A percentile compares a stretch with the other conserved stretches of the same genome.
These are phyloP conservation scores for Cinclus cinclus DNA, from an alignment of 2,113 vertebrate genomes.

Conservation along the genomic window DNA sequence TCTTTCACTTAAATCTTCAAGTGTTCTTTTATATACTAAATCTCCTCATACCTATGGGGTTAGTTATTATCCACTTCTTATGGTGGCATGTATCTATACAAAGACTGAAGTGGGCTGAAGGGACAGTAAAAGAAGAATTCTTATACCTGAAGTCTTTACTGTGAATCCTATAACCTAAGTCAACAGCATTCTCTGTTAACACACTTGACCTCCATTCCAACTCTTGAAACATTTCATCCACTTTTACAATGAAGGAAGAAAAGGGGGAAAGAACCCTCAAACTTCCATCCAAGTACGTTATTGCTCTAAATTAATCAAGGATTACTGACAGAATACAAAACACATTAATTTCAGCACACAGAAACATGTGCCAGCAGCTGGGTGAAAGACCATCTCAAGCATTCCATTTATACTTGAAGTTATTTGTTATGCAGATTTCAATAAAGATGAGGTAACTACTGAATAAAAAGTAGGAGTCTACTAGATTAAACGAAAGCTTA, in stretches of 20 bases:
- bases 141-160: neutral
- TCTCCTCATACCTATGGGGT: neutral
- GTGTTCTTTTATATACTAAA: neutral
- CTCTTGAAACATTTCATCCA: neutral
- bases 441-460: neutral
- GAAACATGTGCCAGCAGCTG: neutral
- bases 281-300: neutral
- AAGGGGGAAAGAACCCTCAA: neutral
- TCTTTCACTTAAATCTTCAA: neutral
- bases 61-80: neutral
- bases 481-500: neutral
- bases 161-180: neutral
- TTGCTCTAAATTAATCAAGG: neutral
- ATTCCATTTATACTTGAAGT: neutral
- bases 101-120: neutral
- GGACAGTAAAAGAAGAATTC: neutral
- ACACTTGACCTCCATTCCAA: neutral
- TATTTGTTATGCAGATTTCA: neutral
- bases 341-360: neutral
- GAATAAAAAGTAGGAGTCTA: neutral
- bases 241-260: neutral
- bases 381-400: neutral
- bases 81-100: neutral
- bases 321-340: neutral
- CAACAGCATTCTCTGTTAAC: neutral